Evolutionary conservation across 2,113 vertebrate species (phyloP), one percentile per base, ranked within the genome.

Genomic region (Apistogramma diplotaenia): DNA sequence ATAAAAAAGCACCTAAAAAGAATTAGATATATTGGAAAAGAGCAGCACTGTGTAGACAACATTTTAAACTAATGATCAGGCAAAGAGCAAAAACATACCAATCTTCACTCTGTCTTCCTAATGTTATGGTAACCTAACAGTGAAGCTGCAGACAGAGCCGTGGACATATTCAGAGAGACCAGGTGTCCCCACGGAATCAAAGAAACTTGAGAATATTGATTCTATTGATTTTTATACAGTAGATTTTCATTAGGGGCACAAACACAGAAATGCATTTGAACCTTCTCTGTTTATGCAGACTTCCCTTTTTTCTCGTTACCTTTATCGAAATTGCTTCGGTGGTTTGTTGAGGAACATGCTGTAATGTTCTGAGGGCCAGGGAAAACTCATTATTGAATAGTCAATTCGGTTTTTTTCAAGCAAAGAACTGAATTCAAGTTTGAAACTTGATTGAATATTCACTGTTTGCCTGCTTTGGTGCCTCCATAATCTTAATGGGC

Each of bases 171-270:
- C 23, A 71, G 62, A 78, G 59, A 62, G 56, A 51, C 40, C 74
- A 67, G 29, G 59, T 71, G 56, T 93, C 65, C 51, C 89, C 85
- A 91, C 89, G 78, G 89, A 86, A 90, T 91, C 91, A 75, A 67
- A 67, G 77, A 71, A 4, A 70, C 27, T 49, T 70, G 27, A 70
- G 61, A 73, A 74, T n/a, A n/a, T n/a, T n/a, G n/a, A n/a, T n/a
- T n/a, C 60, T 21, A 75, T 46, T 1, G 10, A 62, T 53, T 67
- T 54, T 65, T 18, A 25, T 25, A n/a, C n/a, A n/a, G n/a, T n/a
- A 10, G 9, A 57, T 74, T 72, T 76, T 75, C 19, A 73, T 58
- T 6, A 29, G 5, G 12, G 31, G 37, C 16, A 23, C 6, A 13
- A 29, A 37, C 29, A 35, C 29, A 58, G 18, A 59, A 60, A 25